A percentile compares a stretch with the other conserved stretches of the same genome.
Conservation (phyloP, 37 sponge, comb jelly and placozoan species). For the Tethya wilhelma region DNA sequence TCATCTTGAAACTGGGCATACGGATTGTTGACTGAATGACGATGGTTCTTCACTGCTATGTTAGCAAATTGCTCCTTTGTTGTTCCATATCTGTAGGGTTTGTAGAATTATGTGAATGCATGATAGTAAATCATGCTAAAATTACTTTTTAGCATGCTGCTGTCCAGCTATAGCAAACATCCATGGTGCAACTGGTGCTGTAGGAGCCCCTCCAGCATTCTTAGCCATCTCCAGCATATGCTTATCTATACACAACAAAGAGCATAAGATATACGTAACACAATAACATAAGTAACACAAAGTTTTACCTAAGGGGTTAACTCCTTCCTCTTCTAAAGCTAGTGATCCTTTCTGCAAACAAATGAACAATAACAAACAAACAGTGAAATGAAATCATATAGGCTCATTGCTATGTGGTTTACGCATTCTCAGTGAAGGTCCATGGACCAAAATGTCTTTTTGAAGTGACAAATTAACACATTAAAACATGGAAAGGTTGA, state of each 20-base stretch:
- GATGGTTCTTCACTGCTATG: slow-evolving; percentile 94
- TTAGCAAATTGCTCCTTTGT: slow-evolving; percentile 88
- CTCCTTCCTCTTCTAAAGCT: slow-evolving; percentile 30
- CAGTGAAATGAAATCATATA: no score
- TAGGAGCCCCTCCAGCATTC: slow-evolving; percentile 14
- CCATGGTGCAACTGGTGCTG: slow-evolving; percentile 58
- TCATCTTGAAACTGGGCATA: slow-evolving; percentile 72
- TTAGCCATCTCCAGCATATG: slow-evolving; percentile 38
- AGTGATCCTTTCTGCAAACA: slow-evolving; percentile 49
- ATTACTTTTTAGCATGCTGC: slow-evolving; percentile 58
- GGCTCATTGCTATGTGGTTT: no score
- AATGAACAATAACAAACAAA: no score
- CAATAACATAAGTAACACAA: not conserved
- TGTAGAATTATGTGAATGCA: not conserved
- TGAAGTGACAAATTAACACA: no score
- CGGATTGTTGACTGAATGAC: slow-evolving; percentile 85
- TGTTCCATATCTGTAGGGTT: slow-evolving; percentile 40
- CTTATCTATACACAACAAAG: slow-evolving; percentile 27
- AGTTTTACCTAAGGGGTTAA: slow-evolving; percentile 45
- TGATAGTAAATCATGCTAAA: not conserved
- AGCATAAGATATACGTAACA: not conserved
- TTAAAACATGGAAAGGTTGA: no score
- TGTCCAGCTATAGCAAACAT: slow-evolving; percentile 71
- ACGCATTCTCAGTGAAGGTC: no score
- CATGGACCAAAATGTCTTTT: no score